Evolutionary conservation across 2,797 vertebrate species (phyloP), one percentile per base, ranked within the genome.

Genomic region (Cossypha dichroa): DNA sequence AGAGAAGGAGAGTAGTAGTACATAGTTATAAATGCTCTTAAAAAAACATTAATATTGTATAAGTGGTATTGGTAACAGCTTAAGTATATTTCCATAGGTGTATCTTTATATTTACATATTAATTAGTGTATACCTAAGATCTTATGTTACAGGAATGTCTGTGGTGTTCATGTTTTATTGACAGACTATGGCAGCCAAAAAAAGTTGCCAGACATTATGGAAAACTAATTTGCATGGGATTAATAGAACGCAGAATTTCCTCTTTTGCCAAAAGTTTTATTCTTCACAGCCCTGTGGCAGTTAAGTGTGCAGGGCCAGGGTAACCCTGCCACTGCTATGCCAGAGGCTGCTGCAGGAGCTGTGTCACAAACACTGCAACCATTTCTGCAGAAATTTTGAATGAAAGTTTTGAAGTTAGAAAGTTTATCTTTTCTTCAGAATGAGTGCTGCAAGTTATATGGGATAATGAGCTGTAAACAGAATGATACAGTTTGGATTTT

Each of bases 51-150:
- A 97, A 97, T 97, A 95, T 97, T 98, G 87, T 85, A 97, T 96
- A 95, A 96, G 86, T 92, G 88, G 97, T 97, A 91, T 97, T 97
- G 94, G 93, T 97, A 97, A 97, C 97, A 96, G 87, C 96, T 97
- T 97, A 97, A 97, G 97, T 97, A 94, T 97, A 97, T 98, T 98
- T 98, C 97, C 97, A 94, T 96, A 97, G 94, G 95, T 95, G 91
- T 96, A 96, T 97, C 96, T 97, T 97, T 97, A 97, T 98, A 97
- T 97, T 97, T 98, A 92, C 96, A 88, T 97, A 96, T 97, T 97
- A 96, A 97, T 97, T 96, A 98, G 94, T 86, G 85, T 97, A 96
- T 94, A 97, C 75, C 75, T 94, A 95, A 97, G 95, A 92, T 97
- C 95, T 83, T 97, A 73, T 55, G 85, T 98, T 98, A 97, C 97